Evolutionary conservation across 2,888 invertebrate genomes (phyloP).

Genomic region (Gryllus longicercus): DNA sequence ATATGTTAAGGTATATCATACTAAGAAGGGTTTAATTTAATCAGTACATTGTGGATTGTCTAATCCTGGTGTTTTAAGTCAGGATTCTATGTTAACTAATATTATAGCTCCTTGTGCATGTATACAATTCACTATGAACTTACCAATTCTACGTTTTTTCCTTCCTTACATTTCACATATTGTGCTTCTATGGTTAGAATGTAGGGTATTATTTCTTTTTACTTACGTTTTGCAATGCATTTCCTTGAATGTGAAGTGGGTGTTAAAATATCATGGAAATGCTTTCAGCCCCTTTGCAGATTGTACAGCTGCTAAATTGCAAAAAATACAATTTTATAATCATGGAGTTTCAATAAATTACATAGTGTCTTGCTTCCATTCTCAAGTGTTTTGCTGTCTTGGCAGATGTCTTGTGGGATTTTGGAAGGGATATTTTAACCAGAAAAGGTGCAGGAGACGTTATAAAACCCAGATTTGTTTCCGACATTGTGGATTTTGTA

Average conservation of each 20-base stretch:
- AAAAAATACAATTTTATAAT: constrained; percentile 17
- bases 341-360: constrained; percentile 28
- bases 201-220: constrained; percentile 29
- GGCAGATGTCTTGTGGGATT: constrained; percentile 73
- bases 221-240: constrained; percentile 27
- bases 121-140: constrained; percentile 30
- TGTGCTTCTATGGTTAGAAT: constrained; percentile 30
- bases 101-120: constrained; percentile 28
- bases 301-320: constrained; percentile 23
- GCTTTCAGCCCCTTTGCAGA: constrained; percentile 6
- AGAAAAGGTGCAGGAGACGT: constrained; percentile 61
- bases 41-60: constrained; percentile 31
- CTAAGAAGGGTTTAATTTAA: constrained; percentile 34
- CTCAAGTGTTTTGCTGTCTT: constrained; percentile 50
- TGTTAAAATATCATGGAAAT: neutral
- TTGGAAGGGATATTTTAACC: constrained; percentile 79
- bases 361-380: constrained; percentile 32
- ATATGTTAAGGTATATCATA: constrained; percentile 32
- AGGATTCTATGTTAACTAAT: constrained; percentile 26
- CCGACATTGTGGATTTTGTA: constrained; percentile 36
- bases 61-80: constrained; percentile 26
- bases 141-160: constrained; percentile 31
- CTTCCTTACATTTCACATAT: constrained; percentile 27
- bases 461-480: constrained; percentile 28
- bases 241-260: constrained; percentile 11